Percentiles rank a stretch among this genome's conserved stretches.
These are phyloP conservation scores for Brachyistius frenatus DNA, from an alignment of 2,113 vertebrate genomes.

Conservation along the genomic window DNA sequence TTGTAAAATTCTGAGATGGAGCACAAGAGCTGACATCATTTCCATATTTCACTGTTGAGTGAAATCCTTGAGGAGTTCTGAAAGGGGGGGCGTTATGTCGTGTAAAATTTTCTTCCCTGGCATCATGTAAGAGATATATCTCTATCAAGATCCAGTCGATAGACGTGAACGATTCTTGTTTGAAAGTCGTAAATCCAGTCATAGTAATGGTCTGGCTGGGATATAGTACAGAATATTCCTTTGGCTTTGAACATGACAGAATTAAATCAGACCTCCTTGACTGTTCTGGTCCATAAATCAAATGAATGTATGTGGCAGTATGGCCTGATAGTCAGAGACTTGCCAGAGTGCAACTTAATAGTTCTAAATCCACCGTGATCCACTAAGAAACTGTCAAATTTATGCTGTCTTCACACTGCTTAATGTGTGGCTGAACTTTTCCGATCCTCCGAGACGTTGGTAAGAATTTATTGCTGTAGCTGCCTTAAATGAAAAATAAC, in stretches of 20 bases:
- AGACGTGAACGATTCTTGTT: conserved; percentile 44
- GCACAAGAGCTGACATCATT: conserved; percentile 36
- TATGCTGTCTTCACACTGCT: conserved; percentile 34
- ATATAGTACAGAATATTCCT: conserved; percentile 36
- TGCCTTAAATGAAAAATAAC: conserved; percentile 35
- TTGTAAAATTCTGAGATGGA: conserved; percentile 34
- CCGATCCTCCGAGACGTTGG: conserved; percentile 21
- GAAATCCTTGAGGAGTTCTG: conserved; percentile 47
- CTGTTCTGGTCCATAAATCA: conserved; percentile 73
- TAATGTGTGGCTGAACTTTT: conserved; percentile 39
- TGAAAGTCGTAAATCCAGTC: conserved; percentile 55
- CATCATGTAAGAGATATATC: conserved; percentile 56
- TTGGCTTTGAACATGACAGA: conserved; percentile 58
- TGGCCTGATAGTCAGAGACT: conserved; percentile 33
- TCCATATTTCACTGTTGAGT: conserved; percentile 45
- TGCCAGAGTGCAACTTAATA: conserved; percentile 37
- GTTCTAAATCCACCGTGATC: conserved; percentile 51
- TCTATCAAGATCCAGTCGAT: conserved; percentile 55
- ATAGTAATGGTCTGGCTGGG: conserved; percentile 50
- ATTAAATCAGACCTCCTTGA: conserved; percentile 64
- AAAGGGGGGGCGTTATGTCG: conserved; percentile 10
- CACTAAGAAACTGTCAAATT: conserved; percentile 35
- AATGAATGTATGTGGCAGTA: conserved; percentile 51
- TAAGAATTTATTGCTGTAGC: conserved; percentile 19
- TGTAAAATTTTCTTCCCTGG: conserved; percentile 14